A percentile compares a stretch with the other conserved stretches of the same genome.
Evolutionary conservation across 2,797 vertebrate genomes (phyloP).

Genomic region (Borostomias antarcticus): DNA sequence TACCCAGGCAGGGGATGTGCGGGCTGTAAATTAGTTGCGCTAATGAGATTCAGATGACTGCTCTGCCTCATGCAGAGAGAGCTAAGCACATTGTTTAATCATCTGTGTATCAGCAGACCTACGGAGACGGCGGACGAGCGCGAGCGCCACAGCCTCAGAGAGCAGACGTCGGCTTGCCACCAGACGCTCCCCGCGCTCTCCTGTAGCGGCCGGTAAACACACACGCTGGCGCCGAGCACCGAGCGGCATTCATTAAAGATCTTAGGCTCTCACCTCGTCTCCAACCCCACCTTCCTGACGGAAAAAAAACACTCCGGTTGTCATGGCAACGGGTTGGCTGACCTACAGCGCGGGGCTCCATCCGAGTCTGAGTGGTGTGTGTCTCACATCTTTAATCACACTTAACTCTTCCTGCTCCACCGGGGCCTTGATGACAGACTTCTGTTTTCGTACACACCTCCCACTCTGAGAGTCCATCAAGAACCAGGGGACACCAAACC

Average conservation of each 20-base stretch:
- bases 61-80: slow-evolving; percentile 24
- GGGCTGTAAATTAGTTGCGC: neutral
- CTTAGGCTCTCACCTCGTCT: slow-evolving; percentile 59
- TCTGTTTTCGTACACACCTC: too few relatives aligned
- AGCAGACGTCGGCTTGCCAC: slow-evolving; percentile 36
- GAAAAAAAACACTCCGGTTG: slow-evolving; percentile 58
- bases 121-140: slow-evolving; percentile 39
- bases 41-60: slow-evolving; percentile 38
- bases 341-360: slow-evolving; percentile 45
- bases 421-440: too few relatives aligned
- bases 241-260: slow-evolving; percentile 66
- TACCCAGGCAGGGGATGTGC: slow-evolving; percentile 14
- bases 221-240: slow-evolving; percentile 41
- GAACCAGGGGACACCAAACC: neutral
- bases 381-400: slow-evolving; percentile 63
- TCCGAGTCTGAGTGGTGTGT: slow-evolving; percentile 52
- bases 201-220: slow-evolving; percentile 58
- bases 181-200: slow-evolving; percentile 44
- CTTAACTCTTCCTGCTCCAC: too few relatives aligned
- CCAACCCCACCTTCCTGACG: slow-evolving; percentile 50
- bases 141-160: slow-evolving; percentile 13
- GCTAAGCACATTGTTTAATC: slow-evolving; percentile 11
- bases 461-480: too few relatives aligned
- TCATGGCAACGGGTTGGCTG: slow-evolving; percentile 65
- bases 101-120: slow-evolving; percentile 27